phyloP scores from a whole-genome alignment of 2,797 vertebrate genomes.

The Girardinus metallicus region DNA sequence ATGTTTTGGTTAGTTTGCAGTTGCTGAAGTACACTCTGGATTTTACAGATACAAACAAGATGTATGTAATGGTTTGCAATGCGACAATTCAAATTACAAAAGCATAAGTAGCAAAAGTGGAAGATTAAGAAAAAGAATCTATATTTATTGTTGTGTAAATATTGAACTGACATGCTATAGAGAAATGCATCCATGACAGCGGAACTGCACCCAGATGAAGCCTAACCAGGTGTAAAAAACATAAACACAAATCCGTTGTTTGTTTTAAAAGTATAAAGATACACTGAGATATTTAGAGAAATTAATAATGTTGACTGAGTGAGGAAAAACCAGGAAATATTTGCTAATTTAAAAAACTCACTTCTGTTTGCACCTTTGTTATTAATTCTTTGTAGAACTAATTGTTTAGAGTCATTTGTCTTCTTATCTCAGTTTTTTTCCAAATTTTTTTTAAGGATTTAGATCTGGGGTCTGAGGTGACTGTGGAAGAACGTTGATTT shows the following conservation, averaged over 20 bases:
- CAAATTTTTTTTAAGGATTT: no score
- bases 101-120: not conserved
- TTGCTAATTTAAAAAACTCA: not conserved
- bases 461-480: no score
- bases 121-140: not conserved
- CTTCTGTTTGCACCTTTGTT: not conserved
- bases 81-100: not conserved
- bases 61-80: not conserved
- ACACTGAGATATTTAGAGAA: not conserved
- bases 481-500: no score
- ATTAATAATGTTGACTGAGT: not conserved
- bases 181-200: not conserved
- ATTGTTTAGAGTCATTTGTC: no score
- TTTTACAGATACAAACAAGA: not conserved
- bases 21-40: slow-evolving; percentile 16
- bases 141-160: not conserved
- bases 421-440: no score
- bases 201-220: not conserved
- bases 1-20: slow-evolving; percentile 16
- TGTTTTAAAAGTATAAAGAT: not conserved
- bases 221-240: not conserved
- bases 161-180: not conserved
- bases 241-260: not conserved
- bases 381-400: not conserved
- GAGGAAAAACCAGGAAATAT: not conserved